Percentiles rank a stretch among this genome's conserved stretches.
Conservation (phyloP, 2,113 vertebrate species). For the Dipodomys merriami region DNA sequence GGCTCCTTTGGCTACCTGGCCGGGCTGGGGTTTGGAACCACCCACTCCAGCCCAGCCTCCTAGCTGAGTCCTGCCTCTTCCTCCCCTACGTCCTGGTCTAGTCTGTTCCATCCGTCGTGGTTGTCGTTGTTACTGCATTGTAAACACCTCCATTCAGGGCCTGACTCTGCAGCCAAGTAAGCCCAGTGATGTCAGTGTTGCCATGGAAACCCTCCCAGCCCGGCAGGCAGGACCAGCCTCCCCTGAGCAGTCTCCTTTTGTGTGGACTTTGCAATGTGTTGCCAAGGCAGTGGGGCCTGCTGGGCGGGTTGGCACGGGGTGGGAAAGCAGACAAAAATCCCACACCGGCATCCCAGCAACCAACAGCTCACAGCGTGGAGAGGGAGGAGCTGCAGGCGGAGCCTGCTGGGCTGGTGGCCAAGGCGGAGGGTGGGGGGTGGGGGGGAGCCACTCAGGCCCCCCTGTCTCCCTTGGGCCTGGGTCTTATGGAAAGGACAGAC, state of each 20-base stretch:
- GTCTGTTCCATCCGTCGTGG: too few relatives aligned
- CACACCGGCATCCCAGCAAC: slow-evolving; percentile 70
- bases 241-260: slow-evolving; percentile 70
- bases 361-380: slow-evolving; percentile 33
- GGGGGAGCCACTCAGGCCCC: background rate
- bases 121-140: slow-evolving; percentile 57
- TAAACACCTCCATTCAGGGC: slow-evolving; percentile 87
- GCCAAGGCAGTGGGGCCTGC: slow-evolving; percentile 80
- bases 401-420: background rate
- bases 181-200: slow-evolving; percentile 91
- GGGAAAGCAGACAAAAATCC: slow-evolving; percentile 70
- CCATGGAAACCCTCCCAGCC: slow-evolving; percentile 92
- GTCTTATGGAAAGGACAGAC: background rate
- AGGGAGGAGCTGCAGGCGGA: background rate
- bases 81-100: slow-evolving; percentile 60
- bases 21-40: slow-evolving; percentile 64
- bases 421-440: background rate
- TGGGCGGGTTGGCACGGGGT: slow-evolving; percentile 77
- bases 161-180: slow-evolving; percentile 87
- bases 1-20: background rate
- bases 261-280: slow-evolving; percentile 79
- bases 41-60: background rate
- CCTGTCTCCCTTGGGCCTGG: background rate
- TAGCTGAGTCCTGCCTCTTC: background rate
- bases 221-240: slow-evolving; percentile 71